Base-by-base conservation (phyloP, 2,113 vertebrate genomes). In the Litocranius walleri region DNA sequence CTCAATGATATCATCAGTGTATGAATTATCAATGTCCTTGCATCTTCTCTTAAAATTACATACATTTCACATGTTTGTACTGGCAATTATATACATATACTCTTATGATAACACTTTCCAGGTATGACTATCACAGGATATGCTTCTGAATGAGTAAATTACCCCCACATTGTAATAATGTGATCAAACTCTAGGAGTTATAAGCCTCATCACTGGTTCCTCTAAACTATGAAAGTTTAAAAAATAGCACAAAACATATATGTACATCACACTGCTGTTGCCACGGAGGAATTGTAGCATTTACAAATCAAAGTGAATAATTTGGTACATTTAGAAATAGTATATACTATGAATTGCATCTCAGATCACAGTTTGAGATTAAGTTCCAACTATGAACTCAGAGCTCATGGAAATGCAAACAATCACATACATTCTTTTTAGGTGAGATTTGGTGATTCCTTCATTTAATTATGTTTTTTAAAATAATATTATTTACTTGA, bases 391-490 rank as follows among this genome's bases (percentile, higher is more conserved):
- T 97, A 59, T 48, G 90, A 98, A 94, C 30, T 90, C 64, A 97
- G 74, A 98, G 96, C 98, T 98, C 59, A 90, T 71, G 94, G 64
- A 74, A 97, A 97, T 84, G 59, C 13, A 96, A 78, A 97, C 92
- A 61, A 84, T 40, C 88, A 71, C 14, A 33, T 10, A 84, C 25
- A 91, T 82, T 92, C 91, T 52, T n/a, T 30, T 96, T 45, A 93
- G 90, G 57, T 97, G 91, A 97, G 81, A 97, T 43, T 21, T 81
- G 84, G 71, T 96, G 93, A 85, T 56, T 56, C 97, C 59, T 90
- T 95, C 95, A 95, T 91, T 95, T 96, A 71, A 97, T 27, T 97
- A 90, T 94, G 97, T 95, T 82, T 98, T 98, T 96, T 97, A 50
- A 85, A 94, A 50, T 36, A 94, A 95, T 96, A 97, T 93, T 93